Conservation (phyloP, 2,113 vertebrate genomes). For the Cryptomyrus ogoouensis region DNA sequence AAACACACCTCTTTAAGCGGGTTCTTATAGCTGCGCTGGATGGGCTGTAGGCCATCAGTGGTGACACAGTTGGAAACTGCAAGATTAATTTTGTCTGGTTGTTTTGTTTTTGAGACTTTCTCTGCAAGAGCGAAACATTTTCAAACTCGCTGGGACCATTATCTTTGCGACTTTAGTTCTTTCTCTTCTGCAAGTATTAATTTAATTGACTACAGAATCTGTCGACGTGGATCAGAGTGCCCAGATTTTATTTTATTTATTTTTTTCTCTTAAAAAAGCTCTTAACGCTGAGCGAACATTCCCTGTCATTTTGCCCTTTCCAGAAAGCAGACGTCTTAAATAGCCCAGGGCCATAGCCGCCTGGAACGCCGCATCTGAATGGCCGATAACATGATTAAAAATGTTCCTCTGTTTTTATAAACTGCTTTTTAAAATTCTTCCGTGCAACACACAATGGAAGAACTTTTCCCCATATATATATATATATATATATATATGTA, state of each 20-base stretch:
- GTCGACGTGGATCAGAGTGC: not conserved
- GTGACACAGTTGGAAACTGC: not conserved
- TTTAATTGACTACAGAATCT: not conserved
- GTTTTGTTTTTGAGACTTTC: not conserved
- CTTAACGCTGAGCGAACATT: not conserved
- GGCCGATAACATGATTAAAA: not conserved
- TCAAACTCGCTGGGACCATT: not conserved
- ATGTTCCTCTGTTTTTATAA: not conserved
- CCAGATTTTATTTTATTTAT: not conserved
- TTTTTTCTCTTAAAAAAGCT: not conserved
- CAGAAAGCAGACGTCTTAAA: not conserved
- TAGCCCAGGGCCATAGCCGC: not conserved
- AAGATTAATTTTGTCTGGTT: not conserved
- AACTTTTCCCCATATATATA: not conserved
- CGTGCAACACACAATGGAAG: not conserved
- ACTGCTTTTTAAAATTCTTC: not conserved
- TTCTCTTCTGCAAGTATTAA: not conserved
- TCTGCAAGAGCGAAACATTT: not conserved
- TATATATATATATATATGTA: no score
- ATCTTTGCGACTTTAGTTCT: not conserved
- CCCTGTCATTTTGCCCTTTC: not conserved
- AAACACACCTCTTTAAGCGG: not conserved
- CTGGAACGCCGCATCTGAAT: not conserved
- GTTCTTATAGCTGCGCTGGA: no score
- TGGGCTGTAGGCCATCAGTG: not conserved